Evolutionary conservation across 2,113 vertebrate species (phyloP).

Genomic region (Poeciliopsis prolifica): DNA sequence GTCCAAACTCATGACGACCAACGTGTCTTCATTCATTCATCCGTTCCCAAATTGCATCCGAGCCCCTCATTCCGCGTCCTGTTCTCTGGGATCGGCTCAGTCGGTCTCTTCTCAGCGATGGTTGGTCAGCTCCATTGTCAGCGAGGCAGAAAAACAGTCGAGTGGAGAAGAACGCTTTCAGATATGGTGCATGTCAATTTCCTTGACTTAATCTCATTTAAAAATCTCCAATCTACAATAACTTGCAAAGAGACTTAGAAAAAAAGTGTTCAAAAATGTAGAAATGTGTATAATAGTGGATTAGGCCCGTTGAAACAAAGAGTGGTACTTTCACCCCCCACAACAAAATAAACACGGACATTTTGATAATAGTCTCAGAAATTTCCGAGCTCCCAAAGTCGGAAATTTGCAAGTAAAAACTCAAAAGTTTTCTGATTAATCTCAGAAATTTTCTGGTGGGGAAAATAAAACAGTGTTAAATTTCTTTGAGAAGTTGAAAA

Average conservation of each 20-base stretch:
- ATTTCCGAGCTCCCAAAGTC: too few relatives aligned
- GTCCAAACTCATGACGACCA: conserved; percentile 69
- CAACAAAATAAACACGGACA: too few relatives aligned
- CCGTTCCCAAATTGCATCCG: conserved; percentile 21
- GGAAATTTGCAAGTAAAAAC: too few relatives aligned
- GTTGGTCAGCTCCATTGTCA: conserved; percentile 56
- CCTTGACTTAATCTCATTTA: neutral
- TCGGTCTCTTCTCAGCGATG: conserved; percentile 37
- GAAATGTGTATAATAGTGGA: too few relatives aligned
- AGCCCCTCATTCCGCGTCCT: neutral
- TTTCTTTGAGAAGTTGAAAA: too few relatives aligned
- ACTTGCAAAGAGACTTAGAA: neutral
- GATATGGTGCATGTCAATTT: neutral
- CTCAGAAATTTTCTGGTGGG: too few relatives aligned
- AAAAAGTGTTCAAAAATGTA: neutral
- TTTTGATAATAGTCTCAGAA: too few relatives aligned
- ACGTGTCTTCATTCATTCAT: conserved; percentile 57
- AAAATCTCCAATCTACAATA: neutral
- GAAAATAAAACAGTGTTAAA: too few relatives aligned
- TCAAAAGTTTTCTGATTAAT: too few relatives aligned
- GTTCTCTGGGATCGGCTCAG: conserved; percentile 53
- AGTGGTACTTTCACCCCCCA: too few relatives aligned
- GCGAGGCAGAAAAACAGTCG: neutral
- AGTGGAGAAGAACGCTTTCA: neutral
- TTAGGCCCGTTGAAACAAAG: too few relatives aligned